Conservation (phyloP, 2,888 invertebrate species). For the Philhelius pedissequus region DNA sequence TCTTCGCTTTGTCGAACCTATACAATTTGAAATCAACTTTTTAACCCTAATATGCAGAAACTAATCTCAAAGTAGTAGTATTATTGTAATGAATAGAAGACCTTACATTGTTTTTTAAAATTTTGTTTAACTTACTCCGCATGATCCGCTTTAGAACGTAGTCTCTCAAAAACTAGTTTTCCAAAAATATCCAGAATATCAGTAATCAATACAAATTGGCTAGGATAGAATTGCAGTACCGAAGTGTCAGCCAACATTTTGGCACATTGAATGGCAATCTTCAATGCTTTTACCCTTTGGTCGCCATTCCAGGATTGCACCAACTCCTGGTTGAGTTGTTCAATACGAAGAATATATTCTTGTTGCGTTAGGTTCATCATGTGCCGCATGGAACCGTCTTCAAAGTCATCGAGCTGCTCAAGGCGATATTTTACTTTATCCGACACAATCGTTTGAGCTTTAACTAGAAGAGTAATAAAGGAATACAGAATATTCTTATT, state of each 20-base stretch:
- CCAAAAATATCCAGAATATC: conserved; percentile 98
- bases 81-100: too few species aligned
- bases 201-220: conserved; percentile 97
- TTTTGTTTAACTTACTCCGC: conserved; percentile 79
- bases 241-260: conserved; percentile 93
- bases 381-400: conserved; percentile 92
- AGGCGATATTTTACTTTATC: conserved; percentile 94
- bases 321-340: conserved; percentile 94
- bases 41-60: too few species aligned
- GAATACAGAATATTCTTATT: not conserved
- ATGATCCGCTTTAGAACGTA: conserved; percentile 87
- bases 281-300: conserved; percentile 95
- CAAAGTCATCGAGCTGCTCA: conserved; percentile 96
- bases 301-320: conserved; percentile 96
- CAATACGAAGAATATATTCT: conserved; percentile 93
- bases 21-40: too few species aligned
- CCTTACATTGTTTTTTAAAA: too few species aligned
- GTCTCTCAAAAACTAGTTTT: conserved; percentile 90
- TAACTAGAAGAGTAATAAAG: conserved; percentile 84
- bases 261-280: conserved; percentile 98
- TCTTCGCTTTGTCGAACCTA: too few species aligned
- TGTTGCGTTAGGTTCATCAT: conserved; percentile 94
- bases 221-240: conserved; percentile 97
- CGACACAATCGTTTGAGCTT: conserved; percentile 86
- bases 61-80: too few species aligned